Base-by-base conservation (phyloP, 2,888 invertebrate species). In the Heliconius ethilla region DNA sequence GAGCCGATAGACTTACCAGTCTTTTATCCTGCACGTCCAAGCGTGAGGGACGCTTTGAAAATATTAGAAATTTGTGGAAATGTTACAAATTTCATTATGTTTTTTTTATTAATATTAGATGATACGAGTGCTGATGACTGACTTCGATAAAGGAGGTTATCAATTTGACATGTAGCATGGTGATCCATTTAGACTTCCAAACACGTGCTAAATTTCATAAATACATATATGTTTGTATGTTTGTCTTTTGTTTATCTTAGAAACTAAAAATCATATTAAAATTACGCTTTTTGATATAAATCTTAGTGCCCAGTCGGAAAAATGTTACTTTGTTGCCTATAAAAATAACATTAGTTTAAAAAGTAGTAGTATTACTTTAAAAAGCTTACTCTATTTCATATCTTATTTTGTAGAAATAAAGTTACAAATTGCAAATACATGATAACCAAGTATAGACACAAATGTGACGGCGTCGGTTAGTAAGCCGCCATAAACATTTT, bases 401-500 rank as follows among this genome's bases (percentile, higher is more conserved):
- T 18, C 27, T 27, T 74, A 74, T 27, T 11, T 1, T 2, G 9
- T 27, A 45, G 25, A 0, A 22, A 65, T 74, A 45, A 63, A 74
- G 74, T 74, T 10, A 27, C 25, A 74, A 74, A 63, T 74, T 25
- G 40, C 22, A 18, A 37, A 40, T 40, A 74, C 10, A 74, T 22
- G 27, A 29, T 22, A 55, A 72, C 13, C 66, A 66, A 77, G 55
- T 55, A 76, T 29, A 77, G 72, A 77, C 55, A 65, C 72, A 77
- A 80, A 78, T 70, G 76, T 70, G 72, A 67, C 51, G 75, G 76
- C 73, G 75, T 72, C 66, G 51, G 70, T 69, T 72, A 65, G 75
- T 72, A 75, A 80, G 77, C 80, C 77, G 59, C 77, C 80, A 63
- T 80, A 80, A 80, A 80, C 79, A 79, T 80, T 80, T 80, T 72